Percentiles rank a stretch among this genome's conserved stretches.
These are phyloP conservation scores for Ectemnius continuus DNA, from an alignment of 2,888 invertebrate genomes.

Conservation along the genomic window DNA sequence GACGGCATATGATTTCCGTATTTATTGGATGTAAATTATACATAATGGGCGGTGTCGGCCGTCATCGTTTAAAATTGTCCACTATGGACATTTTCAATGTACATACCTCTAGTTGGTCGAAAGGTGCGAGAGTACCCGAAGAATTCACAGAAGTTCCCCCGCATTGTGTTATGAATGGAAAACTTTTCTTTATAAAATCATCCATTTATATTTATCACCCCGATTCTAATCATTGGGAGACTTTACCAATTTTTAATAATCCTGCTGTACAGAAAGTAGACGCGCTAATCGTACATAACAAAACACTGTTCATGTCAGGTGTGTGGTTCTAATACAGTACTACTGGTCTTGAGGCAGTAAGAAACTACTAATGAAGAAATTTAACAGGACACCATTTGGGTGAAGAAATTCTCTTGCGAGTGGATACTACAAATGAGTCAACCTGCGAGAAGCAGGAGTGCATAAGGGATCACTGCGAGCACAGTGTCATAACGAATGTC, in stretches of 20 bases:
- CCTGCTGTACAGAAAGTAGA: background rate
- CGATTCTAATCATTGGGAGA: slow-evolving; percentile 52
- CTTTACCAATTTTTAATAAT: background rate
- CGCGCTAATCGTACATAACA: slow-evolving; percentile 7
- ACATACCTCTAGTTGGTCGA: slow-evolving; percentile 55
- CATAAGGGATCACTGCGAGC: background rate
- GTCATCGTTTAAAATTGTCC: slow-evolving; percentile 59
- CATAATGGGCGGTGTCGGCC: slow-evolving; percentile 69
- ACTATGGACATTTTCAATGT: slow-evolving; percentile 64
- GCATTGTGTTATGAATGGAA: slow-evolving; percentile 56
- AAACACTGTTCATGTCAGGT: slow-evolving; percentile 28
- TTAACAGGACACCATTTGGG: background rate
- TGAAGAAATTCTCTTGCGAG: slow-evolving; percentile 10
- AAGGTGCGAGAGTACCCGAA: slow-evolving; percentile 56
- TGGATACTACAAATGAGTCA: background rate
- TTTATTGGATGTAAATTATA: slow-evolving; percentile 64
- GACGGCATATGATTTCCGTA: slow-evolving; percentile 68
- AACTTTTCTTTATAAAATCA: slow-evolving; percentile 60
- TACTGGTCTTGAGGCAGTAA: no score
- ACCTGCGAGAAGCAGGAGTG: slow-evolving; percentile 17
- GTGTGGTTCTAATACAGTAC: slow-evolving; percentile 1
- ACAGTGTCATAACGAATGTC: background rate
- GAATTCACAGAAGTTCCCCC: slow-evolving; percentile 64
- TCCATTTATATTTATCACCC: slow-evolving; percentile 60
- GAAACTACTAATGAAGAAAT: no score